Base-by-base conservation (phyloP, 2,113 vertebrate species). In the Pseudopodoces humilis region DNA sequence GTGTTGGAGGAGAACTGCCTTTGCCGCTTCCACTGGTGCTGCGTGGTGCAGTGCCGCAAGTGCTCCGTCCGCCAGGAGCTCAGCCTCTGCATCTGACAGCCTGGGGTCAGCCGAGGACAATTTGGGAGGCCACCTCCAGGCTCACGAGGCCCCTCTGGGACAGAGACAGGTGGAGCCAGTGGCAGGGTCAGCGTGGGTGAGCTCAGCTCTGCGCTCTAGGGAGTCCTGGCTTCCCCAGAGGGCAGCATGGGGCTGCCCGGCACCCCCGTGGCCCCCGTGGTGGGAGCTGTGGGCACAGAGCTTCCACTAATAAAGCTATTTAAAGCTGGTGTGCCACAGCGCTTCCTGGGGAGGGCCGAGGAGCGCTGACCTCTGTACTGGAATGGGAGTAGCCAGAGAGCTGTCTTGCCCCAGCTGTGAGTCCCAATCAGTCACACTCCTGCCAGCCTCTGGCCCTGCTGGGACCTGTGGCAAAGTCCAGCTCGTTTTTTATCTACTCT, bases 1-100 rank as follows among this genome's bases (percentile, higher is more conserved):
- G 98, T 99, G 92, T 94, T 99, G 30, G 99, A 99, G 97, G 99
- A 99, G 98, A 99, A 99, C 98, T 99, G 99, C 92, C 98, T 99
- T 50, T 99, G 99, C 94, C 98, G 99, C 86, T 99, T 99, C 97
- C 99, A 99, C 97, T 99, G 99, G 99, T 99, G 99, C 97, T 99
- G 99, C 2, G 98, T 99, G 30, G 99, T 99, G 68, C 99, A 99
- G 95, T 99, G 99, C 95, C 99, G 99, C 94, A 99, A 99, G 94
- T 99, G 99, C 95, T 97, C 98, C 6, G 98, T 99, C 78, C 98
- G 97, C n/a, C 99, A 99, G 92, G 98, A 99, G 89, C 98, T 99
- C 83, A 99, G 98, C 91, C 98, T 99, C 84, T 99, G 99, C 69
- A 88, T 99, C 96, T 99, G 98, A 98, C 3, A 2, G 65, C 62